Conservation (phyloP, 2,888 invertebrate genomes). For the Nebria brevicollis region DNA sequence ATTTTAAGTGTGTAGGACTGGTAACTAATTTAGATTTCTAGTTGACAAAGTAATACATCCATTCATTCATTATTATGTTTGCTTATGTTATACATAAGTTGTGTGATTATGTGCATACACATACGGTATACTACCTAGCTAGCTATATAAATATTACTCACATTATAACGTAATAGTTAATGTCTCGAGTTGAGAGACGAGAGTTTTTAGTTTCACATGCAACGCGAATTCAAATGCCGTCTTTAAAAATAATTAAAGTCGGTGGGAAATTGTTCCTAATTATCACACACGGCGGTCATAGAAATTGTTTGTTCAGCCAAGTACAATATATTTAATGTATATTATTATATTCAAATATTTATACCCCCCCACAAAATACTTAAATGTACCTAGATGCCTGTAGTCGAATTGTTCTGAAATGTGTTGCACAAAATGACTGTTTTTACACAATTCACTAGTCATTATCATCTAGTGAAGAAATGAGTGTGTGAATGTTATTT, state of each 20-base stretch:
- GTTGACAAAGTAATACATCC: not conserved
- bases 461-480: conserved; percentile 33
- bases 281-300: not conserved
- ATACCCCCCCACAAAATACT: no score
- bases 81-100: conserved; percentile 1
- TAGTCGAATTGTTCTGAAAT: no score
- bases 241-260: not conserved
- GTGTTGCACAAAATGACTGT: not conserved
- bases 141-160: not conserved
- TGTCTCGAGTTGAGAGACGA: not conserved
- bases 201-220: not conserved
- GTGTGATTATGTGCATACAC: not conserved
- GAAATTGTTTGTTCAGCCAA: not conserved
- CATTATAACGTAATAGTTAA: not conserved
- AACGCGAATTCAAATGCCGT: not conserved
- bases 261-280: not conserved
- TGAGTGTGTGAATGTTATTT: conserved; percentile 43
- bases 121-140: not conserved
- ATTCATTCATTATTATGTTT: not conserved
- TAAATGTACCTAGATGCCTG: no score
- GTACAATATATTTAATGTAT: no score
- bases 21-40: no score
- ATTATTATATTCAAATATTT: no score
- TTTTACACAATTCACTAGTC: conserved; percentile 36
- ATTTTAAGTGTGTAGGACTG: not conserved